Conservation (phyloP, 2,113 vertebrate species). For the Narcine bancroftii region DNA sequence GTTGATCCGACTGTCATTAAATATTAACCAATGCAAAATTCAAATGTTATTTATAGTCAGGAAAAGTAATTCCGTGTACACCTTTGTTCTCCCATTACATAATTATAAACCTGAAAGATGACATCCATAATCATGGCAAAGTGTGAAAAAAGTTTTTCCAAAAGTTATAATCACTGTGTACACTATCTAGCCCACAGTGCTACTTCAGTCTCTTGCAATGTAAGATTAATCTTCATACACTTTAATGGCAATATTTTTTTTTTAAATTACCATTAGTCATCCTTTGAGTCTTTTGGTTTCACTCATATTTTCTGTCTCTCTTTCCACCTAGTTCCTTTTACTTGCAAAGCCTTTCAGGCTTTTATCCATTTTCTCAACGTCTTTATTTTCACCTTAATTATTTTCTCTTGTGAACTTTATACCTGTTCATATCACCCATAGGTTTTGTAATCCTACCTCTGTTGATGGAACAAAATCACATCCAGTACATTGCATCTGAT, state of each 20-base stretch:
- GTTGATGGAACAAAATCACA: not conserved
- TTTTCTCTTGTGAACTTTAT: not conserved
- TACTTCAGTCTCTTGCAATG: too few species aligned
- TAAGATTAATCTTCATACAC: too few species aligned
- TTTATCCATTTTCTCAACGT: not conserved
- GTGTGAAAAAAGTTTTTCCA: not conserved
- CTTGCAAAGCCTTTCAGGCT: not conserved
- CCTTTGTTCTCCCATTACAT: not conserved
- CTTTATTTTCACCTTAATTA: not conserved
- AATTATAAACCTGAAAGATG: not conserved
- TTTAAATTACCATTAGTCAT: not conserved
- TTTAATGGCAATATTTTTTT: not conserved
- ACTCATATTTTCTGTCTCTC: not conserved
- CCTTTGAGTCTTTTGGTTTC: not conserved
- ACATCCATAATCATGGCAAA: not conserved
- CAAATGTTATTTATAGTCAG: not conserved
- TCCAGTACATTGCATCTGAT: not conserved
- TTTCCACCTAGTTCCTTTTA: not conserved
- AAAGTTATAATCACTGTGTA: not conserved
- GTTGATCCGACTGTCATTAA: not conserved
- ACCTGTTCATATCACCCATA: not conserved
- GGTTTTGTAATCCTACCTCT: too few species aligned
- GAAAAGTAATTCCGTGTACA: not conserved
- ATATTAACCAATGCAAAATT: not conserved
- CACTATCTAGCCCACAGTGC: not conserved